Conservation (phyloP, 2,113 vertebrate genomes). For the Manacus vitellinus region DNA sequence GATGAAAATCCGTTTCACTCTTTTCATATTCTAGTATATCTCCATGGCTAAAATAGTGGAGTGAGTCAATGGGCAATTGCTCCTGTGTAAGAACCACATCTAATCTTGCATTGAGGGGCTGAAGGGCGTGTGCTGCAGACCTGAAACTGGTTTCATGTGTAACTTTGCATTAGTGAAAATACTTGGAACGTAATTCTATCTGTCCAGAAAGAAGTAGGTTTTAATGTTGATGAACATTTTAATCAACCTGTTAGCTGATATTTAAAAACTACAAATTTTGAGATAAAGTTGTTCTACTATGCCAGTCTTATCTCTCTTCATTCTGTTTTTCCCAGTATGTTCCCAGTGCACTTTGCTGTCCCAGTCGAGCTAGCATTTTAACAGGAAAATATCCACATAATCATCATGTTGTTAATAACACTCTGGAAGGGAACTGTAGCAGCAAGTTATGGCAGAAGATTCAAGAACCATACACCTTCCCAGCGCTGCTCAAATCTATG, state of each 20-base stretch:
- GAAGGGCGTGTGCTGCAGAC: not conserved
- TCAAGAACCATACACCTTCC: conserved; percentile 88
- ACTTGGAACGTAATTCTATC: not conserved
- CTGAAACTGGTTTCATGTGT: not conserved
- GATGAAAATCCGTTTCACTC: not conserved
- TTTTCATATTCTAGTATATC: not conserved
- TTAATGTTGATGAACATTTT: not conserved
- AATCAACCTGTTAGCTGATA: not conserved
- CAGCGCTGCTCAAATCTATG: conserved; percentile 79
- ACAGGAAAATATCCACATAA: conserved; percentile 98
- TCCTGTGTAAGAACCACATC: rapidly evolving
- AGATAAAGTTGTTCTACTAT: not conserved
- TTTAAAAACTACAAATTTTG: not conserved
- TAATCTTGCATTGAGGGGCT: not conserved
- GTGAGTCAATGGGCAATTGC: not conserved
- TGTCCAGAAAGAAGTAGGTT: not conserved
- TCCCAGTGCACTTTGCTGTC: conserved; percentile 96
- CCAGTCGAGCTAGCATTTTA: conserved; percentile 94
- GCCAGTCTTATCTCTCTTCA: not conserved
- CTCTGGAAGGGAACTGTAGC: conserved; percentile 96
- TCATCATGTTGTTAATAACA: conserved; percentile 96
- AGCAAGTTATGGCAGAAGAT: conserved; percentile 95
- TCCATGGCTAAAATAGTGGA: not conserved
- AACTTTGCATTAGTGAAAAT: not conserved
- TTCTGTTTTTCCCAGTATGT: conserved; percentile 81